A percentile compares a stretch with the other conserved stretches of the same genome.
phyloP scores from a whole-genome alignment of 2,797 vertebrate species.

The Huso huso region DNA sequence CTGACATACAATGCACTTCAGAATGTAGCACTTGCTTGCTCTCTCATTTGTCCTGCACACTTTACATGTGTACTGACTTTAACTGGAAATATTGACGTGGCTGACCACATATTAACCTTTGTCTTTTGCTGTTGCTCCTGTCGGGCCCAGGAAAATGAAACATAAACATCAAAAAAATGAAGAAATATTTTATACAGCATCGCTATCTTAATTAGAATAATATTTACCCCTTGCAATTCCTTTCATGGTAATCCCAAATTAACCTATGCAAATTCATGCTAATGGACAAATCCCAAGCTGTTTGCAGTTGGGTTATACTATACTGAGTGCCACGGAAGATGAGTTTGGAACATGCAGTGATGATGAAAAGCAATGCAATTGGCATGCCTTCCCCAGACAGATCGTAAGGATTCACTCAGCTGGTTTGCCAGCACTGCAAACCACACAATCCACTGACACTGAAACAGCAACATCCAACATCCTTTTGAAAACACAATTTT shows the following conservation, averaged over 20 bases:
- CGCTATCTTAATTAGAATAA: too few relatives aligned
- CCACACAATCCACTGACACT: background rate
- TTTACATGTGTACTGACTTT: too few relatives aligned
- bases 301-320: background rate
- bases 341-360: background rate
- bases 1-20: too few relatives aligned
- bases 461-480: background rate
- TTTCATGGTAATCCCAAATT: background rate
- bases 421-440: background rate
- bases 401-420: slow-evolving; percentile 1
- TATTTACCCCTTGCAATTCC: too few relatives aligned
- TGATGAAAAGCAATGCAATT: slow-evolving; percentile 4
- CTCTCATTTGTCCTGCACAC: too few relatives aligned
- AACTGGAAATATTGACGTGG: too few relatives aligned
- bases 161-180: too few relatives aligned
- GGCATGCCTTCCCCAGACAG: slow-evolving; percentile 1
- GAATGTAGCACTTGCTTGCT: too few relatives aligned
- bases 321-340: background rate
- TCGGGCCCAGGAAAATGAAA: too few relatives aligned
- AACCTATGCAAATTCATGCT: background rate
- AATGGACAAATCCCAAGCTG: background rate
- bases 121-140: too few relatives aligned
- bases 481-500: background rate
- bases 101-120: too few relatives aligned
- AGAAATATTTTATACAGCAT: too few relatives aligned